Base-by-base conservation (phyloP, 2,797 vertebrate genomes). In the Muscicapa striata region DNA sequence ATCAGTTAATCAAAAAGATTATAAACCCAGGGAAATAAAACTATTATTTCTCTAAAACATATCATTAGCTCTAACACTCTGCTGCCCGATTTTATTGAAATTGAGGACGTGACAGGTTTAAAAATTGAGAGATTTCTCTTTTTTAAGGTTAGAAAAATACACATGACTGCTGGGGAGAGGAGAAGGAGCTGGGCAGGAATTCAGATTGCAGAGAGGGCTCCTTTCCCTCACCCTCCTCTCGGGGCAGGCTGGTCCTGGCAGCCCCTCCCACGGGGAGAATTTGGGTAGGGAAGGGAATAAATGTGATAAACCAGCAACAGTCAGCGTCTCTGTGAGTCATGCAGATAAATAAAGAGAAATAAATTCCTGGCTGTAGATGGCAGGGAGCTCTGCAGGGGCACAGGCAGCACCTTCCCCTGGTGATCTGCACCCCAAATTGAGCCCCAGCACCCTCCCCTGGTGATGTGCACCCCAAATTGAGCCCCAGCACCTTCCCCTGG, bases 11-110 rank as follows among this genome's bases (percentile, higher is more conserved):
- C 57, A 69, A 41, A 63, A 80, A 83, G 38, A 49, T 52, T 43
- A 52, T n/a, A 86, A 85, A 80, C 26, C 64, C 79, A 74, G 52
- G 73, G 76, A 41, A 94, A 74, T 73, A 83, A 74, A 85, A 72
- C 40, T 0, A 79, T 83, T 77, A 68, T 63, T 94, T 89, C 77
- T 34, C 46, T 57, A 86, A 81, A 87, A 76, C 38, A 46, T 52
- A 41, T 52, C 57, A 93, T 93, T 68, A 82, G 23, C 49, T 80
- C 40, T 73, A 70, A 80, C 51, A 14, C 19, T 77, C 74, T 7
- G 7, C 46, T 77, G 55, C 68, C 64, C 26, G 11, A 34, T 57
- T 68, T 83, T 36, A 73, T 38, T 81, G 59, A 62, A 87, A 82
- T 27, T 2, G 34, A 43, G 49, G 30, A 36, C 30, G 27, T 12